Evolutionary conservation across 2,113 vertebrate species (phyloP).

Genomic region (Larimichthys polyactis): DNA sequence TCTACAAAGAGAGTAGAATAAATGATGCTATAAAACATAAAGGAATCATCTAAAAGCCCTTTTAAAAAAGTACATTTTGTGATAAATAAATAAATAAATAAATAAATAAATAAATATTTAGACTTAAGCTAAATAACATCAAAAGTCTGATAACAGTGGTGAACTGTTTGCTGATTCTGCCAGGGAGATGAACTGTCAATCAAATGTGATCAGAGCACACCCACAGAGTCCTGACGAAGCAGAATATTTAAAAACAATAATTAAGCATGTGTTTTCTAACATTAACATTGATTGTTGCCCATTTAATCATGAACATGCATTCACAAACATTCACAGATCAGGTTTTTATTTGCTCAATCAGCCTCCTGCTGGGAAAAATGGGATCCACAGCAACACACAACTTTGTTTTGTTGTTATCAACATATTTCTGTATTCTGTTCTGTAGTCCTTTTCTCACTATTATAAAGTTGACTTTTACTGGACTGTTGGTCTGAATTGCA

Average conservation of each 20-base stretch:
- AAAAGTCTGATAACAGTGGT: neutral
- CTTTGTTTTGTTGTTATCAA: neutral
- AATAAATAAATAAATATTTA: no score
- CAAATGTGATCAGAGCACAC: conserved; percentile 1
- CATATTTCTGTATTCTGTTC: neutral
- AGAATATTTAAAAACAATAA: neutral
- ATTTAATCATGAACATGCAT: neutral
- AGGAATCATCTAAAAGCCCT: no score
- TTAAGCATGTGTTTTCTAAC: neutral
- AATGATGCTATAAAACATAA: no score
- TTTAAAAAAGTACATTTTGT: no score
- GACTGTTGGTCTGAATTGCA: no score
- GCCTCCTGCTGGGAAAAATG: neutral
- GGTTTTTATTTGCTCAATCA: neutral
- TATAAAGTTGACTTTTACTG: neutral
- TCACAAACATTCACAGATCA: neutral
- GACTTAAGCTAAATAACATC: neutral
- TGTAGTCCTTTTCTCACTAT: neutral
- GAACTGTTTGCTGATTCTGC: neutral
- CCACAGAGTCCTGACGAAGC: neutral
- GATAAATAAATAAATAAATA: no score
- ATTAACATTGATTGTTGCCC: neutral
- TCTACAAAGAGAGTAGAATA: no score
- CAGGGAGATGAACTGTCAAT: neutral
- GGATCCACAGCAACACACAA: neutral